A percentile compares a stretch with the other conserved stretches of the same genome.
These are phyloP conservation scores for Dendroctonus valens DNA, from an alignment of 1,140 invertebrate species.

Conservation along the genomic window DNA sequence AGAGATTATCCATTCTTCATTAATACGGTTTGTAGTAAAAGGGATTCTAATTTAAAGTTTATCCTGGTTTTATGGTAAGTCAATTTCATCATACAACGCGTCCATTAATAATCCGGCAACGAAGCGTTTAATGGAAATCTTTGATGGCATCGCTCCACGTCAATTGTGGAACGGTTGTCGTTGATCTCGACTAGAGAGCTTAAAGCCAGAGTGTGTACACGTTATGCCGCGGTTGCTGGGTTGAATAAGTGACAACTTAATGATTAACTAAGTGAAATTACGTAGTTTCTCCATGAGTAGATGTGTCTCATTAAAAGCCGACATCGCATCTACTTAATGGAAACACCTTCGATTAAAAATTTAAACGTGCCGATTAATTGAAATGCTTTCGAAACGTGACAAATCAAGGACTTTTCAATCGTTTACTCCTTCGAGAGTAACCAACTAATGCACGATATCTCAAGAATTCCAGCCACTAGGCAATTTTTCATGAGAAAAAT, in stretches of 20 bases:
- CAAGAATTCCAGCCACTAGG: no score
- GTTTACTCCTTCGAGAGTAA: no score
- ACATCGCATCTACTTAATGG: slow-evolving; percentile 11
- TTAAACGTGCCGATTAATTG: no score
- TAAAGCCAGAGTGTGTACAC: slow-evolving; percentile 41
- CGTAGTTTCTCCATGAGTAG: slow-evolving; percentile 15
- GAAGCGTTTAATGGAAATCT: slow-evolving; percentile 42
- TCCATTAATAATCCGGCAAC: slow-evolving; percentile 39
- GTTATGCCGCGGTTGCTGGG: slow-evolving; percentile 22
- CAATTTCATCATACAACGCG: slow-evolving; percentile 39
- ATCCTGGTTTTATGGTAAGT: slow-evolving; percentile 39
- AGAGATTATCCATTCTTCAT: slow-evolving; percentile 10
- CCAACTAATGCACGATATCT: no score
- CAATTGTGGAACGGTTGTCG: slow-evolving; percentile 34
- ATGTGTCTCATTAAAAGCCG: slow-evolving; percentile 16
- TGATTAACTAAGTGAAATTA: slow-evolving; percentile 28
- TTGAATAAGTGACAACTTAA: slow-evolving; percentile 33
- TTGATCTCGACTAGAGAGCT: slow-evolving; percentile 27
- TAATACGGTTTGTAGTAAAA: slow-evolving; percentile 27
- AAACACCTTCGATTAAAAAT: background rate
- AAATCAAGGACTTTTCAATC: no score
- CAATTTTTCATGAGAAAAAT: no score
- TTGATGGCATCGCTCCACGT: slow-evolving; percentile 35
- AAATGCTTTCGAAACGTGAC: no score
- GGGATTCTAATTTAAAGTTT: slow-evolving; percentile 31